phyloP scores from a whole-genome alignment of 2,888 invertebrate genomes.

The Rhagonycha lutea region DNA sequence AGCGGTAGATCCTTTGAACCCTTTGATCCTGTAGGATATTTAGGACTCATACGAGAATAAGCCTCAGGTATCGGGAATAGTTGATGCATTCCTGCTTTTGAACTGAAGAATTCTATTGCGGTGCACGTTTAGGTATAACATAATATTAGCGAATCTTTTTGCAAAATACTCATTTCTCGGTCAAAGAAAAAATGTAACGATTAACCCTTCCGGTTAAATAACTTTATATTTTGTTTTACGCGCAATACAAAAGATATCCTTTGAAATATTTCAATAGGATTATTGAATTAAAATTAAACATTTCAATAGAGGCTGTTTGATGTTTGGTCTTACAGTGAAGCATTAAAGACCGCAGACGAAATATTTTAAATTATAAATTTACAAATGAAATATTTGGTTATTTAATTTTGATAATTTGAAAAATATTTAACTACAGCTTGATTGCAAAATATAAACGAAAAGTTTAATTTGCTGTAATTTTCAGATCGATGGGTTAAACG shows the following conservation, averaged over 20 bases:
- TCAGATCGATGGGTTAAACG: neutral
- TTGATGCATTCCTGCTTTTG: slow-evolving; percentile 48
- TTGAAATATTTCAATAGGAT: neutral
- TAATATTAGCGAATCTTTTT: slow-evolving; percentile 19
- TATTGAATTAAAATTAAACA: slow-evolving; percentile 18
- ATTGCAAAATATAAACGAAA: neutral
- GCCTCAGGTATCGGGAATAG: slow-evolving; percentile 53
- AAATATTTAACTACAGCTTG: neutral
- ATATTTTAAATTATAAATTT: neutral
- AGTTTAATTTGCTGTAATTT: neutral
- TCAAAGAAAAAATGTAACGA: neutral
- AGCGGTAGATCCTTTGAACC: slow-evolving; percentile 43
- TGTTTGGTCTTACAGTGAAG: slow-evolving; percentile 5
- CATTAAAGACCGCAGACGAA: slow-evolving; percentile 4
- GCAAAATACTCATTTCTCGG: neutral
- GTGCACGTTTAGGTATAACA: slow-evolving; percentile 22
- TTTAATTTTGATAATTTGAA: neutral
- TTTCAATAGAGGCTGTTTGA: slow-evolving; percentile 22
- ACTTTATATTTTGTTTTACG: neutral
- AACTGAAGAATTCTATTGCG: slow-evolving; percentile 26
- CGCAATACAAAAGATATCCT: neutral
- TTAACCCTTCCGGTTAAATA: neutral
- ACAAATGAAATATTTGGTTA: neutral
- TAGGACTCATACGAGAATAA: slow-evolving; percentile 37
- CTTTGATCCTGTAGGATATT: slow-evolving; percentile 37